Evolutionary conservation across 2,888 invertebrate genomes (phyloP).

Genomic region (Meliscaeva auricollis): DNA sequence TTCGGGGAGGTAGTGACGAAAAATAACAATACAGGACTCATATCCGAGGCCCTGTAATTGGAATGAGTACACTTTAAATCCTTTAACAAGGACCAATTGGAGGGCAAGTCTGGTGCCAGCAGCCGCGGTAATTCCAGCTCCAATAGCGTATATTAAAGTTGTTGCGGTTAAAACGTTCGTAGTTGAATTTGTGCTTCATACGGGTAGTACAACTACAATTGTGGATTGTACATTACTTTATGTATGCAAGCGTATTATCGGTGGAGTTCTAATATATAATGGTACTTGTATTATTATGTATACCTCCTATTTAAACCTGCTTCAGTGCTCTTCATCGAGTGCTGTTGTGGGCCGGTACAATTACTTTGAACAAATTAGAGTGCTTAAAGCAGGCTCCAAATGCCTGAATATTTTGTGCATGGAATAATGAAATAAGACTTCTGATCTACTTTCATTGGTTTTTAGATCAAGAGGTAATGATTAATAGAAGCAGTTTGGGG

Average conservation of each 20-base stretch:
- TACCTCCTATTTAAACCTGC: constrained; percentile 35
- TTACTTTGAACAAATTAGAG: constrained; percentile 33
- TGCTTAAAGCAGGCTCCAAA: constrained; percentile 40
- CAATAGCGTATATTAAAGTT: constrained; percentile 87
- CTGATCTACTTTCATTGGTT: constrained; percentile 16
- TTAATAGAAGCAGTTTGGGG: constrained; percentile 12
- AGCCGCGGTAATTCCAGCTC: constrained; percentile 54
- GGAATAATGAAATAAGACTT: constrained; percentile 15
- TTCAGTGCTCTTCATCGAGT: constrained; percentile 9
- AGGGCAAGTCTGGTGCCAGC: constrained; percentile 75
- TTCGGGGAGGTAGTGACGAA: constrained; percentile 52
- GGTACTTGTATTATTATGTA: constrained; percentile 14
- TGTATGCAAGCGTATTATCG: constrained; percentile 60
- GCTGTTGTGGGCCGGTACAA: constrained; percentile 15
- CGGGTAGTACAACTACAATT: constrained; percentile 51
- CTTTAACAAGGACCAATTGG: too few species aligned
- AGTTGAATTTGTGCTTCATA: constrained; percentile 65
- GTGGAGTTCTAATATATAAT: constrained; percentile 41
- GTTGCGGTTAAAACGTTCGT: constrained; percentile 88
- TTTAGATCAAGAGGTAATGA: constrained; percentile 27
- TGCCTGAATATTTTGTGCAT: constrained; percentile 43
- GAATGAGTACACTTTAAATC: too few species aligned
- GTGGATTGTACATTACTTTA: constrained; percentile 61
- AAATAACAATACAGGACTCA: too few species aligned
- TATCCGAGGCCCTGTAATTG: too few species aligned